Conservation (phyloP, 1,140 invertebrate genomes). For the Heliconius himera region DNA sequence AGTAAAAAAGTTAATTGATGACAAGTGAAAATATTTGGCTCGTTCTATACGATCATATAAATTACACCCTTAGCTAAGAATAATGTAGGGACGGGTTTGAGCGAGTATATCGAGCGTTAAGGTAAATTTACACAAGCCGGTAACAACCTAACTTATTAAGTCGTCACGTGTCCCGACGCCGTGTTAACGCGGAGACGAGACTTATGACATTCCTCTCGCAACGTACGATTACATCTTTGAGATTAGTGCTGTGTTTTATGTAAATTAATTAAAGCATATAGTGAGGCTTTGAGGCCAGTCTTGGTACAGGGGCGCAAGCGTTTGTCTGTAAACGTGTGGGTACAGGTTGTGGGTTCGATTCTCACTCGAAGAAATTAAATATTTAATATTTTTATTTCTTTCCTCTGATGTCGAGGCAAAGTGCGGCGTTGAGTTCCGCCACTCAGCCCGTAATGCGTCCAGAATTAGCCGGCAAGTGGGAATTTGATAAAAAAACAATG, state of each 20-base stretch:
- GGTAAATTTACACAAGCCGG: constrained; percentile 75
- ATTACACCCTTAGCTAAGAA: constrained; percentile 74
- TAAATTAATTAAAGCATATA: constrained; percentile 29
- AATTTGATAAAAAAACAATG: too few relatives aligned
- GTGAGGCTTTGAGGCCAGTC: too few relatives aligned
- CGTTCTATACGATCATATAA: constrained; percentile 65
- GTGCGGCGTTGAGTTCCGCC: too few relatives aligned
- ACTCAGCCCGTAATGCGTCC: too few relatives aligned
- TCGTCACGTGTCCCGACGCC: constrained; percentile 57
- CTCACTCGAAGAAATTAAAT: too few relatives aligned
- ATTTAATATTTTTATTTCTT: too few relatives aligned
- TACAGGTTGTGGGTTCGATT: too few relatives aligned
- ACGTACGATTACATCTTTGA: constrained; percentile 36
- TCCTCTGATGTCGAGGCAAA: too few relatives aligned
- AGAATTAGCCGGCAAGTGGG: too few relatives aligned
- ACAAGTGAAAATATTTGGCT: constrained; percentile 29
- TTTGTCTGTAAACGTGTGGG: too few relatives aligned
- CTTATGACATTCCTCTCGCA: constrained; percentile 53
- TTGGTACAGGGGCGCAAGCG: too few relatives aligned
- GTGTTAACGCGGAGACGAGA: constrained; percentile 51
- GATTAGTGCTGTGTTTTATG: constrained; percentile 30
- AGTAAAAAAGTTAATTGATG: background rate
- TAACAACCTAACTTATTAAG: constrained; percentile 76
- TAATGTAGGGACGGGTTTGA: constrained; percentile 64
- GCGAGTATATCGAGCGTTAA: constrained; percentile 66